Base-by-base conservation (phyloP, 2,888 invertebrate genomes). In the Drosophila paramelanica region DNA sequence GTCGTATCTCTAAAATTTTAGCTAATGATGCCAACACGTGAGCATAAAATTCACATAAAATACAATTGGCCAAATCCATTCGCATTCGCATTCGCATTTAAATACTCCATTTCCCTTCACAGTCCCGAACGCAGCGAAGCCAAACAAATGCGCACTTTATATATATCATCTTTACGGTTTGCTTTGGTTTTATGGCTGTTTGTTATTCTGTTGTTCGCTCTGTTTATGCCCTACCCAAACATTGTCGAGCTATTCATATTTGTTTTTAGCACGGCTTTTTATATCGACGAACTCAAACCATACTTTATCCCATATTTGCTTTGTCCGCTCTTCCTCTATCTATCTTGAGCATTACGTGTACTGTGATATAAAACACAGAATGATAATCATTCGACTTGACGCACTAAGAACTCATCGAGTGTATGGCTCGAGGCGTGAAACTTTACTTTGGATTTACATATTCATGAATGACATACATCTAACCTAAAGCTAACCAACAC, bases 1-100 rank as follows among this genome's bases (percentile, higher is more conserved):
- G 39, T 3, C 46, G 39, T 43, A 36, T 53, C 17, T 69, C 14
- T 14, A 5, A 42, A 57, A 45, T 68, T 49, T 41, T 53, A 50
- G 49, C 53, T 59, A 71, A 73, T 88, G 67, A 70, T 67, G 61
- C 50, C 67, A 77, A 47, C 86, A 88, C 86, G 88, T 88, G 86
- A 86, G 77, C 88, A 83, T 82, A 77, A 71, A 86, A 74, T 50
- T 71, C 67, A 43, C 67, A 88, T 88, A 67, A 85, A 82, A 65
- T 41, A 4, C 17, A 39, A 62, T 78, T 78, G 47, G 64, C 43
- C 59, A 49, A 66, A 33, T 5, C 6, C 10, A 64, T 25, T 27
- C 38, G 10, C 0, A 50, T 46, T 39, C 53, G 4, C 10, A 56
- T 38, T 49, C 41, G 20, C 7, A 43, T 10, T 57, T 10, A 13